Base-by-base conservation (phyloP, 1,140 invertebrate species). In the Brachionus angularis region DNA sequence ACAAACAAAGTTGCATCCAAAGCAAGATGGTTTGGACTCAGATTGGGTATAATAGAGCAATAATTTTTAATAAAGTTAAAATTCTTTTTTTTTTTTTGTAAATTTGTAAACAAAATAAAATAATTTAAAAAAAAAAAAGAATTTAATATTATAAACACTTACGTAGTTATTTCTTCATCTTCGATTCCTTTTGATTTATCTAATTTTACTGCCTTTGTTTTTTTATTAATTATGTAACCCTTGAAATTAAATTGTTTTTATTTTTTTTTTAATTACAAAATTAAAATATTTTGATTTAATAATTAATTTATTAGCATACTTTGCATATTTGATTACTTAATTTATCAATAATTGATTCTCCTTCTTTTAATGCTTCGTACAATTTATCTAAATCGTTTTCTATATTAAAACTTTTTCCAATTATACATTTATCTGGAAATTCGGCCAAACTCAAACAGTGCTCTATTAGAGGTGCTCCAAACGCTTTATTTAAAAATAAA, bases 391-490 rank as follows among this genome's bases (percentile, higher is more conserved):
- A 77, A 79, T 93, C 87, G 79, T 73, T 55, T 16, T 29, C 21
- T 71, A 8, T 25, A 69, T 86, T 79, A 78, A 92, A 90, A 61
- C 86, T 85, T 81, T 88, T 86, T 67, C 83, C 83, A 75, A 82
- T 83, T 76, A 81, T 79, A 53, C 77, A 77, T 76, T 85, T 85
- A 53, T 79, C 73, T 10, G 85, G 74, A 71, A 97, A 87, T 27
- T 88, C 89, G 74, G 85, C 84, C n/a, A 36, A 12, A 18, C 31
- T 16, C 2, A 97, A 81, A 47, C 89, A 86, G 82, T 98, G 94
- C 75, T 97, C 93, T 62, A 98, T 87, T 14, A 98, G 79, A 2
- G 90, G 84, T 27, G 91, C 86, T 31, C 95, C 94, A 86, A 89
- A 95, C 79, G 78, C 80, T 82, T 72, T 47, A 58, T 73, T 29